Conservation (phyloP, 2,797 vertebrate species). For the Manis javanica region DNA sequence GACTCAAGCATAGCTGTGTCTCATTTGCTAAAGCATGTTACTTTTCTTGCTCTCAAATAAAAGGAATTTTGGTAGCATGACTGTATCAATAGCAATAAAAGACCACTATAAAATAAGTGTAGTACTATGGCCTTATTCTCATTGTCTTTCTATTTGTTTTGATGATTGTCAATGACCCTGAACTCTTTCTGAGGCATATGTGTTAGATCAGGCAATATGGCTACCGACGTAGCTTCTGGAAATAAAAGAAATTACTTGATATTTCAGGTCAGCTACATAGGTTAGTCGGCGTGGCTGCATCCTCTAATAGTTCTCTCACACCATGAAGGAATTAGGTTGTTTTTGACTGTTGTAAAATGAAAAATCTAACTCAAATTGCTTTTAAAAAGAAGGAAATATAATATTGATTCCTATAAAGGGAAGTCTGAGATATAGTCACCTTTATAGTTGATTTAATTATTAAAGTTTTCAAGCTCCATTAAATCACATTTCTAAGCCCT, state of each 20-base stretch:
- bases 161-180: background rate
- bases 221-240: background rate
- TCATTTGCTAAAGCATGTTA: conserved; percentile 64
- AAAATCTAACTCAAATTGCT: conserved; percentile 14
- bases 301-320: background rate
- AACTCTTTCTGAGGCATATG: background rate
- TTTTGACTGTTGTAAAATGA: background rate
- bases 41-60: background rate
- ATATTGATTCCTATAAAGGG: background rate
- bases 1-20: conserved; percentile 34
- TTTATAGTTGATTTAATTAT: conserved; percentile 30
- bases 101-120: background rate
- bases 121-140: background rate
- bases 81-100: background rate
- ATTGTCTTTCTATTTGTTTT: background rate
- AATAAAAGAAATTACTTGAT: background rate
- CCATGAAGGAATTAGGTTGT: background rate
- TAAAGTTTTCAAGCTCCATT: background rate
- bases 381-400: background rate
- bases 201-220: background rate
- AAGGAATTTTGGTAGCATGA: background rate
- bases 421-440: background rate
- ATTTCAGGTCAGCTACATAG: background rate
- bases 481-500: background rate
- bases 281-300: background rate